phyloP scores from a whole-genome alignment of 2,888 invertebrate genomes.

The Falcaria lacertinaria region DNA sequence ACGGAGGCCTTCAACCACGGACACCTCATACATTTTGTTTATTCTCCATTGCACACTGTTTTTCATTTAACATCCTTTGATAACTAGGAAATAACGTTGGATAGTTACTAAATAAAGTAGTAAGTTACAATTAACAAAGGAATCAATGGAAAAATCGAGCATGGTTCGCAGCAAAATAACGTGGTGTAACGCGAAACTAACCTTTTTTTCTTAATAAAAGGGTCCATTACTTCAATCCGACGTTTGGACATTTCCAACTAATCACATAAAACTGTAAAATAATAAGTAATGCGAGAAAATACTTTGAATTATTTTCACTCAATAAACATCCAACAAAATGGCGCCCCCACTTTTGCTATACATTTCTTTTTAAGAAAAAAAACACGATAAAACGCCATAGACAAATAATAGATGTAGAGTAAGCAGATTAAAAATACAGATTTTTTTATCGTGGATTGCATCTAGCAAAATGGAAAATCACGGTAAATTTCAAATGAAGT shows the following conservation, averaged over 20 bases:
- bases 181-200: conserved; percentile 42
- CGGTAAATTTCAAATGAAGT: too few species aligned
- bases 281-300: conserved; percentile 30
- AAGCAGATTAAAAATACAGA: too few species aligned
- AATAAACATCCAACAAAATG: conserved; percentile 60
- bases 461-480: too few species aligned
- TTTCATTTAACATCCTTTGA: too few species aligned
- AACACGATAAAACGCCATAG: too few species aligned
- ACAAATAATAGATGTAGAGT: too few species aligned
- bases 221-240: conserved; percentile 92
- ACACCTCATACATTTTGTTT: too few species aligned
- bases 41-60: too few species aligned
- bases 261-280: conserved; percentile 44
- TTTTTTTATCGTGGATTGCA: too few species aligned
- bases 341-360: conserved; percentile 30
- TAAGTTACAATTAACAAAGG: not conserved
- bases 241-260: conserved; percentile 85
- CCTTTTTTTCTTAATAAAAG: conserved; percentile 89
- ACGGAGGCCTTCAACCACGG: too few species aligned
- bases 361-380: conserved; percentile 17
- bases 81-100: too few species aligned
- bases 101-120: too few species aligned
- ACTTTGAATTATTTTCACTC: conserved; percentile 22
- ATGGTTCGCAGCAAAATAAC: conserved; percentile 29
- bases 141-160: conserved; percentile 26